Conservation (phyloP, 2,113 vertebrate genomes). For the Hiodon tergisus region DNA sequence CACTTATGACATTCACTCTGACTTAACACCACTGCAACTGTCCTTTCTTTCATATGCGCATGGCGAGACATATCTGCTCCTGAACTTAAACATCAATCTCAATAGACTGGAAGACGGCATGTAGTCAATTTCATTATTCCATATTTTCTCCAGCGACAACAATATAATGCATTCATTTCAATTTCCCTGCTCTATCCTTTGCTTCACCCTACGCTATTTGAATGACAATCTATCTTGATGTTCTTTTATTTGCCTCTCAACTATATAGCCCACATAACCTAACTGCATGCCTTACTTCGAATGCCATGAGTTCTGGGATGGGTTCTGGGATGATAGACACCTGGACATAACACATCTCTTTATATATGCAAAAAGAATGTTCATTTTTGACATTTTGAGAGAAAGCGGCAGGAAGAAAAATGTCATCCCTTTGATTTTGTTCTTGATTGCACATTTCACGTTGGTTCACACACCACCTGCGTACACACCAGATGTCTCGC, state of each 20-base stretch:
- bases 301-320: conserved; percentile 32
- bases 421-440: conserved; percentile 43
- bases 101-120: conserved; percentile 3
- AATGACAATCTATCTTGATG: conserved; percentile 30
- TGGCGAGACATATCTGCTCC: not conserved
- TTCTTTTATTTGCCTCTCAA: conserved; percentile 34
- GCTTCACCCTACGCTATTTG: conserved; percentile 15
- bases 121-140: conserved; percentile 22
- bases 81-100: not conserved
- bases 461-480: conserved; percentile 46
- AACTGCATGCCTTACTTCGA: conserved; percentile 23
- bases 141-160: conserved; percentile 16
- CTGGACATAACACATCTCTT: conserved; percentile 35
- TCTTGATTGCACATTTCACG: conserved; percentile 56
- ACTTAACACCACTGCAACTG: not conserved
- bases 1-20: conserved; percentile 10
- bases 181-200: conserved; percentile 8
- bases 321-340: conserved; percentile 33
- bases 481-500: conserved; percentile 14
- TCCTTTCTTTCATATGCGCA: not conserved
- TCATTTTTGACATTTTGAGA: conserved; percentile 43
- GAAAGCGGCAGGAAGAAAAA: conserved; percentile 33
- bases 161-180: conserved; percentile 28
- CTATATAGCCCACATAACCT: conserved; percentile 32
- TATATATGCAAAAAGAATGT: conserved; percentile 50